phyloP scores from a whole-genome alignment of 2,797 vertebrate species.

The Pogoniulus pusillus region DNA sequence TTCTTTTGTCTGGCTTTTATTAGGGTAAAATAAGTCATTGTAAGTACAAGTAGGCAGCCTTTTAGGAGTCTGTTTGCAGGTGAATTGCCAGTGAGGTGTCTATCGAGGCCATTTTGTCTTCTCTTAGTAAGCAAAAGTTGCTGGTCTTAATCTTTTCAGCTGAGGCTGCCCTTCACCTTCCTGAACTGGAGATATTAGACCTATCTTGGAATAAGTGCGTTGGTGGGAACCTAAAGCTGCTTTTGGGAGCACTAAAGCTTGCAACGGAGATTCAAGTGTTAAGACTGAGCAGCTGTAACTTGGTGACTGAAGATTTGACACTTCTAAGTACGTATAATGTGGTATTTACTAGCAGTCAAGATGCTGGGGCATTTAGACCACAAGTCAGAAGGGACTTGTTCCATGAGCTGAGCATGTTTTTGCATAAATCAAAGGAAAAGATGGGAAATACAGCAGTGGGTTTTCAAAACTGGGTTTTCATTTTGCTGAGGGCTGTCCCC shows the following conservation, averaged over 20 bases:
- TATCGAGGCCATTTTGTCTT: slow-evolving; percentile 21
- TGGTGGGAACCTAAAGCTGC: slow-evolving; percentile 81
- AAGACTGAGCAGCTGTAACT: slow-evolving; percentile 88
- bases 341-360: slow-evolving; percentile 29
- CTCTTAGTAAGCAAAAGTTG: slow-evolving; percentile 60
- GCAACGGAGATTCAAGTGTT: slow-evolving; percentile 79
- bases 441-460: background rate
- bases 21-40: background rate
- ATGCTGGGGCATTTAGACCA: background rate
- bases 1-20: background rate
- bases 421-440: slow-evolving; percentile 21
- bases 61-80: background rate
- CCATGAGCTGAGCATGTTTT: background rate
- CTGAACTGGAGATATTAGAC: slow-evolving; percentile 81
- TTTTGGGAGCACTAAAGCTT: slow-evolving; percentile 81
- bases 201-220: slow-evolving; percentile 93
- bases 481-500: background rate
- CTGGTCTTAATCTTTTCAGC: slow-evolving; percentile 77
- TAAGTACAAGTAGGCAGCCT: background rate
- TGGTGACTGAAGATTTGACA: slow-evolving; percentile 81
- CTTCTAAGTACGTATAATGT: slow-evolving; percentile 80
- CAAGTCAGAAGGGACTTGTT: slow-evolving; percentile 46
- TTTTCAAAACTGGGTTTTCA: background rate
- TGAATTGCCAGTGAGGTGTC: slow-evolving; percentile 45
- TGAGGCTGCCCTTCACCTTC: slow-evolving; percentile 76